Conservation (phyloP, 2,797 vertebrate genomes). For the Fistularia tabacaria region DNA sequence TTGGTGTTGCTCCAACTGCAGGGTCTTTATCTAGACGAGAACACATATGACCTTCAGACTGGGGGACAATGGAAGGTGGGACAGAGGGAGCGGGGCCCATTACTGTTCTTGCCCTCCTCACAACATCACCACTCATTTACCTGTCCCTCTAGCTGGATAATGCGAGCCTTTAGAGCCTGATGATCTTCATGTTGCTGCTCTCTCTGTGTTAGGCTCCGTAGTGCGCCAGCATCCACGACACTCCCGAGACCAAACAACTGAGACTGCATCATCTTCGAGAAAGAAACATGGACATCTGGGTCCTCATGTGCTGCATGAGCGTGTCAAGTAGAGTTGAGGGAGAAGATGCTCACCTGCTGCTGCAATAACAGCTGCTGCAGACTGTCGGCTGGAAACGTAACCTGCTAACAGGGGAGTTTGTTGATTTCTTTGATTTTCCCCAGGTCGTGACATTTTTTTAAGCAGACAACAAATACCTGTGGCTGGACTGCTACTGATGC, state of each 20-base stretch:
- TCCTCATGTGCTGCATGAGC: no score
- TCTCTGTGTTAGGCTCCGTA: constrained; percentile 42
- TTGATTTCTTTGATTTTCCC: not conserved
- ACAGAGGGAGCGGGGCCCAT: no score
- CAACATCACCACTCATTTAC: constrained; percentile 51
- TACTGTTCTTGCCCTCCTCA: no score
- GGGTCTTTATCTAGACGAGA: constrained; percentile 72
- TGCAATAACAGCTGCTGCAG: constrained; percentile 71
- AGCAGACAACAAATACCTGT: constrained; percentile 48
- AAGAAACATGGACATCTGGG: not conserved
- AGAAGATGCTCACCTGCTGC: constrained; percentile 58
- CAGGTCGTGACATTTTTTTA: not conserved
- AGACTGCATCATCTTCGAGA: constrained; percentile 54
- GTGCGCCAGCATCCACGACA: constrained; percentile 31
- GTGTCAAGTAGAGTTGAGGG: not conserved
- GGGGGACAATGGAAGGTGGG: not conserved
- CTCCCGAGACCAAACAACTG: constrained; percentile 51
- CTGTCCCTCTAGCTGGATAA: constrained; percentile 84
- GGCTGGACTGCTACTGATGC: constrained; percentile 36
- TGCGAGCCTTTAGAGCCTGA: constrained; percentile 63
- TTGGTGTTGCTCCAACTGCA: constrained; percentile 82
- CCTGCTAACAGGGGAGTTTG: constrained; percentile 29
- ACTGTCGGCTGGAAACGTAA: constrained; percentile 45
- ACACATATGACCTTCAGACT: constrained; percentile 7
- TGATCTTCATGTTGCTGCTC: constrained; percentile 60